Conservation (phyloP, 2,888 invertebrate species). For the Scaptodrosophila latifasciaeformis region DNA sequence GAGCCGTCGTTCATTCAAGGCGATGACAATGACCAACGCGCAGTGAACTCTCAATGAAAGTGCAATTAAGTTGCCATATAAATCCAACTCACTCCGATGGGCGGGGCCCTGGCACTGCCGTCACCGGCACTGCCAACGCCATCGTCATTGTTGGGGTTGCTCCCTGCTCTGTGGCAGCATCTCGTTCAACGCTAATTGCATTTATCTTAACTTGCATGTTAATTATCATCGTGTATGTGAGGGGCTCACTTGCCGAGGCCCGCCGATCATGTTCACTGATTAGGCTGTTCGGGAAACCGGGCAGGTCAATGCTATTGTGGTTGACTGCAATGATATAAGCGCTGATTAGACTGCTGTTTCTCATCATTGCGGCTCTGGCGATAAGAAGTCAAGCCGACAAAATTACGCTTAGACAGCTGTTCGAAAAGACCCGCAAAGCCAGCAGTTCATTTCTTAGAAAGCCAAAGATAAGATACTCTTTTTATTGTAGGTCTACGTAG, state of each 20-base stretch:
- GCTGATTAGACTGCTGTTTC: slow-evolving; percentile 27
- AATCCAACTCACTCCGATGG: background rate
- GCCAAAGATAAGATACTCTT: too few species aligned
- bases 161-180: slow-evolving; percentile 12
- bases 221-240: slow-evolving; percentile 47
- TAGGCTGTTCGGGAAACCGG: slow-evolving; percentile 9
- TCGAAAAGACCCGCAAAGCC: too few species aligned
- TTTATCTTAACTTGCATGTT: slow-evolving; percentile 62
- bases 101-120: background rate
- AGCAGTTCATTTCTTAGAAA: background rate
- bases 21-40: slow-evolving; percentile 5
- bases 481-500: too few species aligned
- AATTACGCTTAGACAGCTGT: too few species aligned
- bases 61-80: slow-evolving; percentile 44
- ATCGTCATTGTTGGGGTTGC: background rate
- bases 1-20: background rate
- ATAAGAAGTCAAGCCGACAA: slow-evolving; percentile 27
- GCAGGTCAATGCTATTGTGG: slow-evolving; percentile 48
- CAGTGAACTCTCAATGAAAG: slow-evolving; percentile 60
- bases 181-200: slow-evolving; percentile 52
- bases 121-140: background rate
- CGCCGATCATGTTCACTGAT: slow-evolving; percentile 31
- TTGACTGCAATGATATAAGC: slow-evolving; percentile 26
- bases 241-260: too few species aligned
- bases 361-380: background rate